Conservation (phyloP, 2,888 invertebrate genomes). For the Invenusta paracnida region DNA sequence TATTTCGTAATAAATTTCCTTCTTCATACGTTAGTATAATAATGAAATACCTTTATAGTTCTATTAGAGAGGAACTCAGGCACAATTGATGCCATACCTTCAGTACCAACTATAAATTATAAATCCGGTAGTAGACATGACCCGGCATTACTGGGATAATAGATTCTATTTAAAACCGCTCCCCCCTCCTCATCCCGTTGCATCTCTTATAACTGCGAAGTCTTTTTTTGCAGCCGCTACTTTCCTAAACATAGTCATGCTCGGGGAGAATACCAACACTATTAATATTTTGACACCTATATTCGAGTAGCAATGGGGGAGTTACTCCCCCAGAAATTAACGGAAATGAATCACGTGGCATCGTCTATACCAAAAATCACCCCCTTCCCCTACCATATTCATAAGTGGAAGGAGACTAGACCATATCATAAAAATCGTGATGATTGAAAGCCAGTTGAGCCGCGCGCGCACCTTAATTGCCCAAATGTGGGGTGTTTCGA, state of each 20-base stretch:
- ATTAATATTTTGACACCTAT: conserved; percentile 25
- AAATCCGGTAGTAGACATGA: conserved; percentile 18
- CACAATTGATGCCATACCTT: conserved; percentile 29
- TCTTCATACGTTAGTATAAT: background rate
- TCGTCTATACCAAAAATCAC: no score
- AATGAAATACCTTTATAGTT: background rate
- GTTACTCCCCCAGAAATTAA: background rate
- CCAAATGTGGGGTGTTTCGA: conserved; percentile 19
- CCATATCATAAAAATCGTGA: background rate
- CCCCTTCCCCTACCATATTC: background rate
- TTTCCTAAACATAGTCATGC: conserved; percentile 2
- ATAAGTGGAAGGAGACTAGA: background rate
- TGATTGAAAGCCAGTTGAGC: conserved; percentile 4
- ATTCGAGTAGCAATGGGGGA: background rate
- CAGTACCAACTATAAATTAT: conserved; percentile 26
- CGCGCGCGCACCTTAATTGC: conserved; percentile 19
- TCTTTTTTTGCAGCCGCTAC: conserved; percentile 9
- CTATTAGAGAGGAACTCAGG: conserved; percentile 13
- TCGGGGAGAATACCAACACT: conserved; percentile 19
- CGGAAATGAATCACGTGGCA: conserved; percentile 18
- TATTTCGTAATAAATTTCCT: conserved; percentile 12
- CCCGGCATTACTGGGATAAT: conserved; percentile 17
- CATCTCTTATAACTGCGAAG: background rate
- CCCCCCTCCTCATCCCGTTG: background rate
- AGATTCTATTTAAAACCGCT: background rate